These are phyloP conservation scores for Miichthys miiuy DNA, from an alignment of 2,797 vertebrate species.

Conservation along the genomic window DNA sequence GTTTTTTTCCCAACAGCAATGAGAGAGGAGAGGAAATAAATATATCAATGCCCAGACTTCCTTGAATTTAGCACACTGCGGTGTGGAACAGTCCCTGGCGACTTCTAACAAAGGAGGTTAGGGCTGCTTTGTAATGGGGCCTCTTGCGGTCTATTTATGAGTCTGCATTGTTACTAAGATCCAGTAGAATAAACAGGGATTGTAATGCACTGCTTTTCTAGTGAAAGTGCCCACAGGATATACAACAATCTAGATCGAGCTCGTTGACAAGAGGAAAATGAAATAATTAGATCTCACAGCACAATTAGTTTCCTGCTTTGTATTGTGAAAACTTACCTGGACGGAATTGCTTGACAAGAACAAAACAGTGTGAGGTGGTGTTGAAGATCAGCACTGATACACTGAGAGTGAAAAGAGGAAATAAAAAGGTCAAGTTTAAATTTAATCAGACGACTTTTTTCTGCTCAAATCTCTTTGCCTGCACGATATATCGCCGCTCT, in stretches of 20 bases:
- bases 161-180: constrained; percentile 69
- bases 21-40: constrained; percentile 58
- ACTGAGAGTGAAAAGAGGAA: constrained; percentile 71
- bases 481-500: neutral
- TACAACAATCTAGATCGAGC: constrained; percentile 48
- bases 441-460: neutral
- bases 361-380: constrained; percentile 91
- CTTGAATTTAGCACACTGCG: constrained; percentile 80
- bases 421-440: constrained; percentile 8
- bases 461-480: neutral
- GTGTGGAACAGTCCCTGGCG: constrained; percentile 60
- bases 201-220: constrained; percentile 49
- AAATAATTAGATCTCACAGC: neutral
- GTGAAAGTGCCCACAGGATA: constrained; percentile 61
- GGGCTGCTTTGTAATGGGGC: constrained; percentile 64
- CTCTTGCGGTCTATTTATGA: constrained; percentile 75
- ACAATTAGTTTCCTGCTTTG: neutral
- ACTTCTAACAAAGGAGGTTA: constrained; percentile 72
- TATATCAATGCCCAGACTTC: constrained; percentile 81
- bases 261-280: constrained; percentile 28
- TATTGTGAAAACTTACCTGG: constrained; percentile 86
- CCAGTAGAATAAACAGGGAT: constrained; percentile 63
- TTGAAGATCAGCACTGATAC: constrained; percentile 95
- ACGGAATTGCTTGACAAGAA: constrained; percentile 97
- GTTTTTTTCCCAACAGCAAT: constrained; percentile 37